Evolutionary conservation across 2,888 invertebrate species (phyloP).

Genomic region (Ophraella communa): DNA sequence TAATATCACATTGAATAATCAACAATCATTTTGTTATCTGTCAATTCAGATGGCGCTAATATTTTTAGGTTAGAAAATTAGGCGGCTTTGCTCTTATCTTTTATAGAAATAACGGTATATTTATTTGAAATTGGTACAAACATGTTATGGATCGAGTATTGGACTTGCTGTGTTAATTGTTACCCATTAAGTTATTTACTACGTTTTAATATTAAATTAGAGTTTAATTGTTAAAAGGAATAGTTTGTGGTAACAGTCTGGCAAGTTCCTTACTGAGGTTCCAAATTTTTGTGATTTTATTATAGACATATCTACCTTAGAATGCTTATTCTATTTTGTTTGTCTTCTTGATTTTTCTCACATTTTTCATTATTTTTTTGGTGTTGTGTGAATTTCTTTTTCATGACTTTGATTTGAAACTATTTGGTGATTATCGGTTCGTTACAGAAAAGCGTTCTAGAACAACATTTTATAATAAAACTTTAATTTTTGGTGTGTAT

Average conservation of each 20-base stretch:
- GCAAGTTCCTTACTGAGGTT: background rate
- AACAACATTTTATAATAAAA: background rate
- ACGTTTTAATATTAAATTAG: background rate
- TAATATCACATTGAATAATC: too few relatives aligned
- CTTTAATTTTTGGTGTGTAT: too few relatives aligned
- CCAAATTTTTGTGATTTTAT: conserved; percentile 4
- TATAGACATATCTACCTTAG: background rate
- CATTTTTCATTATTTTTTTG: conserved; percentile 16
- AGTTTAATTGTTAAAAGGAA: too few relatives aligned
- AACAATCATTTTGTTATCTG: too few relatives aligned
- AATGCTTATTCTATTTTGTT: background rate
- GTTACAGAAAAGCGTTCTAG: background rate
- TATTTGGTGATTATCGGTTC: background rate
- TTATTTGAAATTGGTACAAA: background rate
- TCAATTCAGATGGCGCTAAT: too few relatives aligned
- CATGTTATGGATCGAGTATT: background rate
- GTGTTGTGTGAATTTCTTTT: conserved; percentile 18
- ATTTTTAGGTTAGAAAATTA: too few relatives aligned
- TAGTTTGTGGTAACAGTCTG: background rate
- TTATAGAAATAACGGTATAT: background rate
- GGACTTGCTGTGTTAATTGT: background rate
- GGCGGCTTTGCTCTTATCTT: too few relatives aligned
- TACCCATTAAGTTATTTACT: too few relatives aligned
- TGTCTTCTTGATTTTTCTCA: conserved; percentile 22
- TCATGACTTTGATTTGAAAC: conserved; percentile 7